Evolutionary conservation across 2,113 vertebrate species (phyloP).

Genomic region (Apistogramma diplotaenia): DNA sequence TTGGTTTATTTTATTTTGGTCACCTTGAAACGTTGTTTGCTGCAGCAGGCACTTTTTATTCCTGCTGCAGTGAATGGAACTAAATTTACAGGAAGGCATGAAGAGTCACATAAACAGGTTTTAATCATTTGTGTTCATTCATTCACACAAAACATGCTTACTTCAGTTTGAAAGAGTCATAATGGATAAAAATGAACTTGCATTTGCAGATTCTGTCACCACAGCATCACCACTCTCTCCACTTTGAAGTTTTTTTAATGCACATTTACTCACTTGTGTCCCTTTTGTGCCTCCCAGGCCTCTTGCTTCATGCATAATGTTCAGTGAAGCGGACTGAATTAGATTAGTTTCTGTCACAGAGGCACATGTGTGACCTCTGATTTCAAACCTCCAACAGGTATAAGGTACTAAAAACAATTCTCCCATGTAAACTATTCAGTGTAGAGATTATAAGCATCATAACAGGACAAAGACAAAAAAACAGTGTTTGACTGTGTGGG

Average conservation of each 20-base stretch:
- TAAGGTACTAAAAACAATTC: neutral
- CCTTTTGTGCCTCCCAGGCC: neutral
- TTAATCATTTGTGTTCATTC: neutral
- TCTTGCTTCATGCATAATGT: neutral
- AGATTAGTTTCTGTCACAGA: neutral
- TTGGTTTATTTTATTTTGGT: neutral
- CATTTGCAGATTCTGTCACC: neutral
- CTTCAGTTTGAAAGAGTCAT: neutral
- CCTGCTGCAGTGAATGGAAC: neutral
- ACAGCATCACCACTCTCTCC: neutral
- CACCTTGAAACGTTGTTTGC: neutral
- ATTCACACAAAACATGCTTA: neutral
- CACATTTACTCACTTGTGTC: constrained; percentile 5
- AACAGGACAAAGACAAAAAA: neutral
- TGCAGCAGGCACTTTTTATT: neutral
- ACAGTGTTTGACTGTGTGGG: neutral
- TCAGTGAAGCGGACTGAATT: neutral
- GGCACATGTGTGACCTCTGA: constrained; percentile 19
- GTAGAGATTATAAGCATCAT: neutral
- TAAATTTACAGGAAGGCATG: neutral
- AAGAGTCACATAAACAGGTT: neutral
- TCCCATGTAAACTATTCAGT: neutral
- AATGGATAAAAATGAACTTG: constrained; percentile 3
- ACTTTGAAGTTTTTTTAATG: constrained; percentile 8
- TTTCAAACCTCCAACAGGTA: constrained; percentile 22